Percentiles rank a stretch among this genome's conserved stretches.
Evolutionary conservation across 2,888 invertebrate species (phyloP).

Genomic region (Oeneis ivallda): DNA sequence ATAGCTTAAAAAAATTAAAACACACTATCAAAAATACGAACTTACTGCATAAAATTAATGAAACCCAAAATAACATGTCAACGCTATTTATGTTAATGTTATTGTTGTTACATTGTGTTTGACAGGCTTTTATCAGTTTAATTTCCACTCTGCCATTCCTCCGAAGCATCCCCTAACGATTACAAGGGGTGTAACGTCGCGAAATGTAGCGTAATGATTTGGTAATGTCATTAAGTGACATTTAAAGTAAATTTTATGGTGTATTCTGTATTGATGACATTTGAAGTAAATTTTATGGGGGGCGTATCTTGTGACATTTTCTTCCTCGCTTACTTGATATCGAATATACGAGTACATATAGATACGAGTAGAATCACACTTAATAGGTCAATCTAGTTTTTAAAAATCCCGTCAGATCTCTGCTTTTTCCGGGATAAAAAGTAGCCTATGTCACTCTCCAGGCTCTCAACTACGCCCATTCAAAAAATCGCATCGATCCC

Average conservation of each 20-base stretch:
- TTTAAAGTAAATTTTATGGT: conserved; percentile 35
- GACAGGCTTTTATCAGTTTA: conserved; percentile 21
- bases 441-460: too few relatives aligned
- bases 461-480: too few relatives aligned
- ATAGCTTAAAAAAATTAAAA: too few relatives aligned
- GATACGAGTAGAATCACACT: too few relatives aligned
- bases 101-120: conserved; percentile 1
- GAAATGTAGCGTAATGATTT: conserved; percentile 39
- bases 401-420: too few relatives aligned
- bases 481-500: too few relatives aligned
- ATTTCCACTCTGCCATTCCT: conserved; percentile 9
- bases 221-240: conserved; percentile 34
- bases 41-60: not conserved
- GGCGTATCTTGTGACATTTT: not conserved
- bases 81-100: too few relatives aligned
- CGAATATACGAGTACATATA: too few relatives aligned
- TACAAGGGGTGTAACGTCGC: conserved; percentile 10
- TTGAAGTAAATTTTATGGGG: conserved; percentile 14
- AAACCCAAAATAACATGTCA: not conserved
- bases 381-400: too few relatives aligned
- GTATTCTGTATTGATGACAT: conserved; percentile 16
- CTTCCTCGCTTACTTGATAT: not conserved
- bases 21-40: not conserved
- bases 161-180: conserved; percentile 13
- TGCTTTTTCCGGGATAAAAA: too few relatives aligned